phyloP scores from a whole-genome alignment of 2,797 vertebrate species.

The Glossophaga mutica region DNA sequence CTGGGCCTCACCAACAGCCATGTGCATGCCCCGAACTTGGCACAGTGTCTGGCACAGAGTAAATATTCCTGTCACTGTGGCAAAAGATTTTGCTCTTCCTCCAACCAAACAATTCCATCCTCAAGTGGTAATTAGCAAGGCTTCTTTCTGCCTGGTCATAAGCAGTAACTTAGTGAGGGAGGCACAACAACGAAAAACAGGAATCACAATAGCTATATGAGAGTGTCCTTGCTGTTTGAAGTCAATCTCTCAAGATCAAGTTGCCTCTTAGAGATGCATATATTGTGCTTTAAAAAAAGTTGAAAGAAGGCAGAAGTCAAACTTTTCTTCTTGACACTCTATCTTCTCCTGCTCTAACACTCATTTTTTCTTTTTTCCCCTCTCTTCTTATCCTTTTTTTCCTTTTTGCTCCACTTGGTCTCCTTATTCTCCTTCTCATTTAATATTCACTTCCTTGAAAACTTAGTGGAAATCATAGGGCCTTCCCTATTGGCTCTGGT shows the following conservation, averaged over 20 bases:
- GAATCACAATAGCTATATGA: background rate
- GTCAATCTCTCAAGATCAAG: background rate
- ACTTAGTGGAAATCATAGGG: background rate
- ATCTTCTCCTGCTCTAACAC: background rate
- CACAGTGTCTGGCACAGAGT: background rate
- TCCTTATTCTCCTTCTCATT: background rate
- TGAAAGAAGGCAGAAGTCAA: background rate
- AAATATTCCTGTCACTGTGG: background rate
- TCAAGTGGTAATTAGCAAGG: background rate
- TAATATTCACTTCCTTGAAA: background rate
- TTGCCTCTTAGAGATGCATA: background rate
- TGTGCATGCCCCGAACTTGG: background rate
- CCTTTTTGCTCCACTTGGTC: background rate
- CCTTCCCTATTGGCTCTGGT: conserved; percentile 1
- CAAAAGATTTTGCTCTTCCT: background rate
- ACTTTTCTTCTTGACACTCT: too few species aligned
- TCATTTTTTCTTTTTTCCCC: background rate
- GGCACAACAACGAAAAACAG: background rate
- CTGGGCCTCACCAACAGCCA: background rate
- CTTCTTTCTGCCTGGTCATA: background rate
- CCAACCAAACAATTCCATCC: background rate
- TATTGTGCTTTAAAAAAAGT: background rate
- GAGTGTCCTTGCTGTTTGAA: background rate
- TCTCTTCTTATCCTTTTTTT: background rate
- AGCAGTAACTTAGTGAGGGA: background rate